phyloP scores from a whole-genome alignment of 1,140 invertebrate species.

The Carcinoscorpius rotundicauda region DNA sequence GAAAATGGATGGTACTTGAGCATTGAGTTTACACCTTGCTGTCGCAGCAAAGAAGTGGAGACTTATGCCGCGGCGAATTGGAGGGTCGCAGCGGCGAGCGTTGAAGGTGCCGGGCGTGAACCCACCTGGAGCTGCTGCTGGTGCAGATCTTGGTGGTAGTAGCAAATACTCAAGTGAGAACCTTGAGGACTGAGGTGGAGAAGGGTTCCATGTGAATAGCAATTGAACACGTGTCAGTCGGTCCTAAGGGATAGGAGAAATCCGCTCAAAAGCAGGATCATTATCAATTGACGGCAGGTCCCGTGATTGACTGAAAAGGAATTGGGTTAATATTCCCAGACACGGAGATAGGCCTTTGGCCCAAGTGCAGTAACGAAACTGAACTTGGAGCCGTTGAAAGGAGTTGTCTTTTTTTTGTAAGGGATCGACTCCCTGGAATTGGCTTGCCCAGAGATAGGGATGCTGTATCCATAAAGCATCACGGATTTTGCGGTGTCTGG shows the following conservation, averaged over 20 bases:
- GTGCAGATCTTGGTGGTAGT: too few relatives aligned
- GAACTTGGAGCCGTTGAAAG: constrained; percentile 13
- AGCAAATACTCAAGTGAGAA: too few relatives aligned
- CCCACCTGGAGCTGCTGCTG: too few relatives aligned
- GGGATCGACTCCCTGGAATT: too few relatives aligned
- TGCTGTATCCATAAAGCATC: too few relatives aligned
- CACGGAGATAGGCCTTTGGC: constrained; percentile 28
- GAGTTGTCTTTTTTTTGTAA: constrained; percentile 10
- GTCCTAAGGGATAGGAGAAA: constrained; percentile 43
- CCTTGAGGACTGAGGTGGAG: too few relatives aligned
- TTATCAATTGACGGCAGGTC: background rate
- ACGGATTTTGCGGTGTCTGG: constrained; percentile 34
- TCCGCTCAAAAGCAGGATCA: constrained; percentile 29
- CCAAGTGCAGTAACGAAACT: constrained; percentile 18
- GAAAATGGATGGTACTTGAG: background rate
- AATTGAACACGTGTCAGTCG: constrained; percentile 76
- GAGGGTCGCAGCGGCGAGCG: too few relatives aligned
- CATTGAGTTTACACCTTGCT: constrained; percentile 25
- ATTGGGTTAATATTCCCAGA: constrained; percentile 42
- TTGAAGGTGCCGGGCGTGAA: too few relatives aligned
- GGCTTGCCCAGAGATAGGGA: too few relatives aligned
- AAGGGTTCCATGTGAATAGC: constrained; percentile 83
- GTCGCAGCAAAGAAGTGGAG: constrained; percentile 71
- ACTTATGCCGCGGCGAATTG: too few relatives aligned
- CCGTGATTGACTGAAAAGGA: constrained; percentile 27